phyloP scores from a whole-genome alignment of 2,888 invertebrate genomes.

The Cetonia aurata region DNA sequence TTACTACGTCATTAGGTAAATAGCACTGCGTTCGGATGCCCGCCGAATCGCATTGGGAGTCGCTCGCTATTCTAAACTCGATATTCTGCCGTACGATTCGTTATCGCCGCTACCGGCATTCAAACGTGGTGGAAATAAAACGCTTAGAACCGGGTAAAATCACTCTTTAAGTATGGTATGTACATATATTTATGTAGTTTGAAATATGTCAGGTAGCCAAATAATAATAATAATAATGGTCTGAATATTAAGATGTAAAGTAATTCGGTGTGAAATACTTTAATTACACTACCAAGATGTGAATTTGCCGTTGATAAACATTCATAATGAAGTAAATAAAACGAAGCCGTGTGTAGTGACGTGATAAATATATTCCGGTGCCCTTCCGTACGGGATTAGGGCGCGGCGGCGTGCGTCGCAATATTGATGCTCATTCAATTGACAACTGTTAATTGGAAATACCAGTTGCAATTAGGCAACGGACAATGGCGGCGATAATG shows the following conservation, averaged over 20 bases:
- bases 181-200: too few relatives aligned
- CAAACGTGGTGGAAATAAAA: too few relatives aligned
- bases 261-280: too few relatives aligned
- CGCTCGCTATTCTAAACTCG: not conserved
- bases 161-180: too few relatives aligned
- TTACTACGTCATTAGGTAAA: slow-evolving; percentile 64
- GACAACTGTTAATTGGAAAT: slow-evolving; percentile 33
- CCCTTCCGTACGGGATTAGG: not conserved
- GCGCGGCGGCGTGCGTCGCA: not conserved
- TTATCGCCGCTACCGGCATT: too few relatives aligned
- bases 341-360: not conserved
- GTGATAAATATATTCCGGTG: not conserved
- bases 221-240: too few relatives aligned
- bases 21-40: slow-evolving; percentile 54
- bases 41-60: slow-evolving; percentile 2
- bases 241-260: too few relatives aligned
- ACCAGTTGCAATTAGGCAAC: slow-evolving; percentile 31
- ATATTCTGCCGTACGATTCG: too few relatives aligned
- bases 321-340: not conserved
- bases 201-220: too few relatives aligned
- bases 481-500: slow-evolving; percentile 24
- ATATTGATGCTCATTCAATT: slow-evolving; percentile 36
- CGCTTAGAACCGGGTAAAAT: too few relatives aligned
- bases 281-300: too few relatives aligned
- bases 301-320: too few relatives aligned